A percentile compares a stretch with the other conserved stretches of the same genome.
Conservation (phyloP, 2,888 invertebrate genomes). For the Pheosia tremula region DNA sequence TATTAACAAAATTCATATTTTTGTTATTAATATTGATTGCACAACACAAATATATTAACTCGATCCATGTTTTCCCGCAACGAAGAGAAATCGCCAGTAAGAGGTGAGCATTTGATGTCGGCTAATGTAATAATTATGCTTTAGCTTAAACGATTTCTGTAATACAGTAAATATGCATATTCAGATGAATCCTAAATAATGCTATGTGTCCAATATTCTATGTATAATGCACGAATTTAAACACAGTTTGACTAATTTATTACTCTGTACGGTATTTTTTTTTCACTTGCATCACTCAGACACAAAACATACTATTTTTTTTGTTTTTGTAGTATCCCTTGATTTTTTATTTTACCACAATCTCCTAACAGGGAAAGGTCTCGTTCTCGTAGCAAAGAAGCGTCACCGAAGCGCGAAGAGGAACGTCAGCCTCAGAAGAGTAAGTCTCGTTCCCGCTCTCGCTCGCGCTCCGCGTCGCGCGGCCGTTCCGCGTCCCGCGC, state of each 20-base stretch:
- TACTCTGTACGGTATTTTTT: too few species aligned
- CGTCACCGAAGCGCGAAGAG: conserved; percentile 72
- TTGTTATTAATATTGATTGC: conserved; percentile 62
- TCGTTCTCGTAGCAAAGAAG: conserved; percentile 87
- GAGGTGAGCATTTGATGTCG: conserved; percentile 58
- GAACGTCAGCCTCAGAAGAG: conserved; percentile 56
- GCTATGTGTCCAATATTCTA: neutral
- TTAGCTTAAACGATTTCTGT: conserved; percentile 11
- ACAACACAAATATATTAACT: conserved; percentile 64
- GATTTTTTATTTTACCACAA: conserved; percentile 18
- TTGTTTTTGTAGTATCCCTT: conserved; percentile 2
- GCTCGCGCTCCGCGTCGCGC: conserved; percentile 58
- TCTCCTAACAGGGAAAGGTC: conserved; percentile 85
- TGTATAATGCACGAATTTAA: too few species aligned
- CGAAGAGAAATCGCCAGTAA: conserved; percentile 59
- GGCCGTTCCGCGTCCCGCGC: conserved; percentile 57
- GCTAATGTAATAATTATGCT: conserved; percentile 23
- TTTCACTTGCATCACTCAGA: too few species aligned
- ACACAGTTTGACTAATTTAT: too few species aligned
- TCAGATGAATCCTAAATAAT: neutral
- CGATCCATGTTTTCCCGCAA: conserved; percentile 65
- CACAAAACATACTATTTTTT: too few species aligned
- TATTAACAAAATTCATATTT: conserved; percentile 49
- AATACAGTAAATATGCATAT: too few species aligned
- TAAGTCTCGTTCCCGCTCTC: conserved; percentile 70